Conservation (phyloP, 2,113 vertebrate species). For the Amazona guildingii region DNA sequence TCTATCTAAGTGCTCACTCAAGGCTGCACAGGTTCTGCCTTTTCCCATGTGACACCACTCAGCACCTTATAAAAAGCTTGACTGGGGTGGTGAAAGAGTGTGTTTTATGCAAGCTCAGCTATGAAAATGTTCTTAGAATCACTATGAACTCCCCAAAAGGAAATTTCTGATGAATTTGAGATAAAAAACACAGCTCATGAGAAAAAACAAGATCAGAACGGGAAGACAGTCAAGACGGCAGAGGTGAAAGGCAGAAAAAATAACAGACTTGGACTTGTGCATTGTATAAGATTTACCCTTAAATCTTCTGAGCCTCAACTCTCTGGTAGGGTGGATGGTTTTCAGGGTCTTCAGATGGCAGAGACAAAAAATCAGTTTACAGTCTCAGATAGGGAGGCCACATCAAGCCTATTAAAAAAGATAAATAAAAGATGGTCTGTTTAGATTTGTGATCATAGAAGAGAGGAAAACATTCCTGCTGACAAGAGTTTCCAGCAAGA, state of each 20-base stretch:
- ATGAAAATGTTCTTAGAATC: not conserved
- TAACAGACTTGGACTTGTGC: not conserved
- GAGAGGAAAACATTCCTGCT: not conserved
- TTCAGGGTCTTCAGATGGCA: constrained; percentile 6
- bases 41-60: not conserved
- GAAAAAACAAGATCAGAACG: constrained; percentile 20
- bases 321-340: not conserved
- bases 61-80: not conserved
- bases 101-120: not conserved
- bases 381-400: not conserved
- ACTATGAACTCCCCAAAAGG: not conserved
- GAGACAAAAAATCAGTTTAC: constrained; percentile 7
- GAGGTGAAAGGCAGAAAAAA: not conserved
- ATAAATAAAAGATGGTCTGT: not conserved
- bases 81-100: not conserved
- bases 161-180: not conserved
- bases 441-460: not conserved
- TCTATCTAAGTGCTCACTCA: not conserved
- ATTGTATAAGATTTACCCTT: not conserved
- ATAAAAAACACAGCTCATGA: not conserved
- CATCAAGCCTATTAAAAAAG: not conserved
- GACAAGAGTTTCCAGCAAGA: not conserved
- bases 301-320: not conserved
- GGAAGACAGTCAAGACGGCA: not conserved
- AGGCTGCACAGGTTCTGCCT: not conserved